phyloP scores from a whole-genome alignment of 2,113 vertebrate genomes.

The Gopherus flavomarginatus region DNA sequence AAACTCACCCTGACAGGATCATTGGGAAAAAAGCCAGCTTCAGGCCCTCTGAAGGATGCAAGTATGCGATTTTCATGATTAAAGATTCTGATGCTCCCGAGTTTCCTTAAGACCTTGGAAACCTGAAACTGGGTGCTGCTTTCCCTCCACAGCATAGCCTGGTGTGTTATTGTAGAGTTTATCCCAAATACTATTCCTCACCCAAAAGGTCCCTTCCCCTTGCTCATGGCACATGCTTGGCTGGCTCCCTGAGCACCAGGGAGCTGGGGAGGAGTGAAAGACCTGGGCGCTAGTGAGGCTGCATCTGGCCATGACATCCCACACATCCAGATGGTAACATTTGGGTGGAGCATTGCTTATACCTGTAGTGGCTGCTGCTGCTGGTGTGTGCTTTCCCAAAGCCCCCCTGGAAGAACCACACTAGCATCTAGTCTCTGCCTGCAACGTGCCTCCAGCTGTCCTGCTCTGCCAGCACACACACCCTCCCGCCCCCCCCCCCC shows the following conservation, averaged over 20 bases:
- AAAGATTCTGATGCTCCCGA: neutral
- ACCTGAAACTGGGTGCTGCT: neutral
- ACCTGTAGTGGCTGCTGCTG: neutral
- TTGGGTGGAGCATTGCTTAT: neutral
- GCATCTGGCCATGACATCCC: neutral
- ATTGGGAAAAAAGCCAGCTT: neutral
- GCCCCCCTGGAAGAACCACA: neutral
- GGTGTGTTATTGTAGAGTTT: neutral
- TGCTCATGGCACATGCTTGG: neutral
- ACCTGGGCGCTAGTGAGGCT: neutral
- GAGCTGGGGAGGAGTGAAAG: neutral
- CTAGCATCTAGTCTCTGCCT: neutral
- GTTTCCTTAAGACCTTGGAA: neutral
- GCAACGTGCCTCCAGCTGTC: neutral
- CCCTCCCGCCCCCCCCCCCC: no score
- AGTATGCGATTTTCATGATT: neutral
- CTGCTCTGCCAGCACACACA: no score
- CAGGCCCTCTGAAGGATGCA: neutral
- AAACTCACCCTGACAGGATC: neutral
- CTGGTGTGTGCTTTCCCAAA: neutral
- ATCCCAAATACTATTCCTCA: neutral
- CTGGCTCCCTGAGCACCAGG: neutral
- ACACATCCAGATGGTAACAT: neutral
- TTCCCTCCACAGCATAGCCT: neutral
- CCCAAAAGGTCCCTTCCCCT: neutral